Evolutionary conservation across 2,113 vertebrate genomes (phyloP), one percentile per base, ranked within the genome.

Genomic region (Boulengerochromis microlepis): DNA sequence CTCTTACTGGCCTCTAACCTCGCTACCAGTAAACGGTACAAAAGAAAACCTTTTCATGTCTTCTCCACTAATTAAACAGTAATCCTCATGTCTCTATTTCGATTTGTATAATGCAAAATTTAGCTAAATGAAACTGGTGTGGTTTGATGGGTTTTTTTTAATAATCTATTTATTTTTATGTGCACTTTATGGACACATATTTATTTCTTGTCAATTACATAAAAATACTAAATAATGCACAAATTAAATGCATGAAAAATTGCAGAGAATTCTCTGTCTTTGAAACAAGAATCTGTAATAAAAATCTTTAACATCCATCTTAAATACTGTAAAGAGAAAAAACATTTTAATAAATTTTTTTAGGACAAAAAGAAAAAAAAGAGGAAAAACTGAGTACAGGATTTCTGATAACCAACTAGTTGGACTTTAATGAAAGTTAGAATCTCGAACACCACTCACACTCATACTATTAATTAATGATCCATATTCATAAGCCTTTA

Each of bases 401-500:
- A 42, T 74, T 59, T 78, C 24, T 89, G 29, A 74, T 80, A 52
- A 89, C 40, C 69, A 80, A 35, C 29, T 57, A 84, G 35, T 40
- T 38, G 33, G 83, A 83, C 64, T 91, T 54, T 53, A 85, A 84
- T 86, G 54, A 86, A 90, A 88, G 86, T 82, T 84, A 52, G 83
- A 50, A 84, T 82, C 61, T 86, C 38, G 26, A 84, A 85, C 80
- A 76, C 88, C 83, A 86, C 83, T 91, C 92, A 66, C 82, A 74
- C 74, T 84, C 82, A 85, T 78, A 45, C 66, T 86, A 57, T 57
- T 86, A 82, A 85, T 88, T 87, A 90, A 90, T 42, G 82, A 89
- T 86, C 82, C 90, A 89, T 86, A 85, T 82, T 83, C 89, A 87
- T 88, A 83, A 83, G 83, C 82, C 59, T 83, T 84, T 76, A 86